Percentiles rank a stretch among this genome's conserved stretches.
phyloP scores from a whole-genome alignment of 92 coral and sea anemone genomes.

The Metridium senile region DNA sequence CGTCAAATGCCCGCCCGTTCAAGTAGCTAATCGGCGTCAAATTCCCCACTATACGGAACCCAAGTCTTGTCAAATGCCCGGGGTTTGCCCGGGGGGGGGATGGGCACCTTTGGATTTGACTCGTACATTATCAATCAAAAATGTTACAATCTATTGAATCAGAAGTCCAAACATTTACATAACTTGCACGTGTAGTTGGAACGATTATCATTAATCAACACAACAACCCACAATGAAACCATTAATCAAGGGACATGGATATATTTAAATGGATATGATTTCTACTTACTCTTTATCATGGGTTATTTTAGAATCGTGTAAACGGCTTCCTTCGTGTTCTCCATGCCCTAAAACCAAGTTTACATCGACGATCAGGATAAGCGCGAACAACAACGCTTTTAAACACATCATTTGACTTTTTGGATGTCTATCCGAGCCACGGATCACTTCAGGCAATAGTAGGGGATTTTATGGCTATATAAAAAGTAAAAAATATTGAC shows the following conservation, averaged over 20 bases:
- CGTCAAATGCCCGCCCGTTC: too few species aligned
- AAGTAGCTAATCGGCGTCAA: too few species aligned
- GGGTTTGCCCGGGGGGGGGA: too few species aligned
- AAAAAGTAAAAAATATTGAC: not conserved
- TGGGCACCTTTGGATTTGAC: too few species aligned
- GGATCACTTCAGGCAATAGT: not conserved
- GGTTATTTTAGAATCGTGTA: slow-evolving; percentile 84
- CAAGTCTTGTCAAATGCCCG: too few species aligned
- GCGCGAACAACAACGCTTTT: not conserved
- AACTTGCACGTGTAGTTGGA: not conserved
- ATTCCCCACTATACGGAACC: too few species aligned
- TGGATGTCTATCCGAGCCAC: not conserved
- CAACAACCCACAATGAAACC: not conserved
- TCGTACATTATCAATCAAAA: too few species aligned
- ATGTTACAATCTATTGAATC: not conserved
- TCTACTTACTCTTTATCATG: slow-evolving; percentile 97
- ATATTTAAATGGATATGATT: not conserved
- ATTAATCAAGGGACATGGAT: not conserved
- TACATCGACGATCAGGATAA: not conserved
- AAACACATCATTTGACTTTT: not conserved
- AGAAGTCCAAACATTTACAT: slow-evolving; percentile 1
- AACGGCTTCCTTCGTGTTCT: slow-evolving; percentile 61
- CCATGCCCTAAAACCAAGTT: slow-evolving; percentile 31
- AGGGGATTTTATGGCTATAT: not conserved
- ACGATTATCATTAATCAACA: not conserved